These are phyloP conservation scores for Noctua janthina DNA, from an alignment of 2,888 invertebrate species.

Conservation along the genomic window DNA sequence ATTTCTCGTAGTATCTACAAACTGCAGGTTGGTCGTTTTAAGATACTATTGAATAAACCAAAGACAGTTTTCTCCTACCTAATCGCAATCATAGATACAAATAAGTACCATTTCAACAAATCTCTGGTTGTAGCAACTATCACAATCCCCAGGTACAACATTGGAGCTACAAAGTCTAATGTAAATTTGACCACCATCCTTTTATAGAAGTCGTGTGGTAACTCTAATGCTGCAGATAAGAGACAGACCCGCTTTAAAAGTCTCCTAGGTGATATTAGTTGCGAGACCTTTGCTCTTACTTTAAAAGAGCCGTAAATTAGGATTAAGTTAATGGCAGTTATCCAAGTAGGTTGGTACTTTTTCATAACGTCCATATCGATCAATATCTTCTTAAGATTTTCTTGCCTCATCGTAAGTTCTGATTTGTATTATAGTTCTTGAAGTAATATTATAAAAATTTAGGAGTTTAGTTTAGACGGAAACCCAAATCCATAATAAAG, in stretches of 20 bases:
- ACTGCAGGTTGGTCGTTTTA: background rate
- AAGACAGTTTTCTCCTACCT: background rate
- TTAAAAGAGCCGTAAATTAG: constrained; percentile 22
- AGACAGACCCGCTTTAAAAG: constrained; percentile 13
- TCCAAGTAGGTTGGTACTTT: background rate
- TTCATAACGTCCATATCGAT: background rate
- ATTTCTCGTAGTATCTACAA: constrained; percentile 11
- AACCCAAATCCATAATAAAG: background rate
- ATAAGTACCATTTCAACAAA: constrained; percentile 5
- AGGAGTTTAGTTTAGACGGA: background rate
- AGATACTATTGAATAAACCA: background rate
- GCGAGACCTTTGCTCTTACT: constrained; percentile 11
- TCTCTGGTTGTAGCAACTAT: background rate
- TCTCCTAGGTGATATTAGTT: constrained; percentile 10
- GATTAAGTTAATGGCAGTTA: constrained; percentile 7
- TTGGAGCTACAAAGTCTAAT: constrained; percentile 42
- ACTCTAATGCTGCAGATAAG: constrained; percentile 33
- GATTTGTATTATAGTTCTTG: background rate
- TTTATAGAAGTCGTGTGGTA: constrained; percentile 24
- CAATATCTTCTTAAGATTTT: constrained; percentile 1
- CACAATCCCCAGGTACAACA: constrained; percentile 4
- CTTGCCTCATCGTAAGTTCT: background rate
- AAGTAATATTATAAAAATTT: background rate
- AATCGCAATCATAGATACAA: background rate
- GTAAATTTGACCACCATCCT: constrained; percentile 36